Percentiles rank a stretch among this genome's conserved stretches.
phyloP scores from a whole-genome alignment of 2,888 invertebrate species.

The Pedicia rivosa region DNA sequence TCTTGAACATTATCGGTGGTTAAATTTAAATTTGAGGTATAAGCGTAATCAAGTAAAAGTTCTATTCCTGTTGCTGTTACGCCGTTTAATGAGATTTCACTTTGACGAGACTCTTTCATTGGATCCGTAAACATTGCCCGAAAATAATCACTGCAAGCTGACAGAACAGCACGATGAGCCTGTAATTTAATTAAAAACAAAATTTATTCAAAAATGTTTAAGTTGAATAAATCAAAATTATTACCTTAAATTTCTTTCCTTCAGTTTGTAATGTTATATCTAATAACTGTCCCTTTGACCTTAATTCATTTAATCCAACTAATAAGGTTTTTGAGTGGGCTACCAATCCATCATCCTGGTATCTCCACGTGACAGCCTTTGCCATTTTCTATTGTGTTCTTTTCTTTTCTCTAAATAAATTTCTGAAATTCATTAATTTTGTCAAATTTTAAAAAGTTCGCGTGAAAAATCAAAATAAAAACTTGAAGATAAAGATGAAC shows the following conservation, averaged over 20 bases:
- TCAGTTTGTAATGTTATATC: slow-evolving; percentile 52
- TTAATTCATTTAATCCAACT: slow-evolving; percentile 42
- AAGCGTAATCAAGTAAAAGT: slow-evolving; percentile 48
- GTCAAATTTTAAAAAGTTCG: no score
- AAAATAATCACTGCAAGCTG: slow-evolving; percentile 59
- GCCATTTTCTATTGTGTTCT: no score
- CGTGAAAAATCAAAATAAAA: no score
- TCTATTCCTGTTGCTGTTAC: slow-evolving; percentile 47
- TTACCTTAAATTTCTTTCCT: slow-evolving; percentile 40
- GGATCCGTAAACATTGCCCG: slow-evolving; percentile 58
- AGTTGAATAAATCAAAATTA: slow-evolving; percentile 12
- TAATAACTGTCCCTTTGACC: slow-evolving; percentile 42
- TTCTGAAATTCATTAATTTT: no score
- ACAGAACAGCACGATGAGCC: slow-evolving; percentile 53
- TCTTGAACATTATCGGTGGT: slow-evolving; percentile 48
- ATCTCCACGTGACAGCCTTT: no score
- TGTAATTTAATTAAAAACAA: slow-evolving; percentile 17
- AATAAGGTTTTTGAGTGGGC: slow-evolving; percentile 39
- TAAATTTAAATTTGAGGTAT: slow-evolving; percentile 45
- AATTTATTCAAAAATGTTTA: not conserved
- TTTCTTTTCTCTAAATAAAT: no score
- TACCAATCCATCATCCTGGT: slow-evolving; percentile 37
- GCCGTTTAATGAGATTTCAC: slow-evolving; percentile 47
- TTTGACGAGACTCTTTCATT: slow-evolving; percentile 46
- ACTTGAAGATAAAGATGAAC: no score